Base-by-base conservation (phyloP, 2,888 invertebrate genomes). In the Villa cingulata region DNA sequence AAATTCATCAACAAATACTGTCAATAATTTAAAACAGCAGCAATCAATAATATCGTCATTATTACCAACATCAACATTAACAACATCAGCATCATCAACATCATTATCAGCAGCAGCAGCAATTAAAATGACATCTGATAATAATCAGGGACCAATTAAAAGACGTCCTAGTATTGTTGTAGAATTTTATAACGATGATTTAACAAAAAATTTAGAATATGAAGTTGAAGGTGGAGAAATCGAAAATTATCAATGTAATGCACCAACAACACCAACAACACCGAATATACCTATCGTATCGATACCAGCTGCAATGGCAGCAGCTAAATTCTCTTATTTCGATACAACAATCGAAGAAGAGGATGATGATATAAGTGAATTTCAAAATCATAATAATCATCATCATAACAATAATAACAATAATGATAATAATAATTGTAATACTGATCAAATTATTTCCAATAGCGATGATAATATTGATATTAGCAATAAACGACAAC, bases 291-390 rank as follows among this genome's bases (percentile, higher is more conserved):
- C 41, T 2, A 9, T 37, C 2, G 23, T 23, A 23, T 23, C 23
- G 4, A 6, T 23, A 23, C 23, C 23, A 7, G 37, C 37, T 14
- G 42, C 37, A 6, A n/a, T 46, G 2, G 29, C 12, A 12, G 29
- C 29, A 12, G 29, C 29, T 1, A 32, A 32, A 36, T 36, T n/a
- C 7, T 41, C 40, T 1, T 49, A 43, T 17, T 49, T 49, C 18
- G 43, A 47, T 17, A 47, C 43, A 34, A 47, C 47, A 16, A 47
- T 47, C 9, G 49, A 46, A 10, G 49, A 49, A 16, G 46, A 49
- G 15, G 42, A 37, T n/a, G 27, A 18, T 3, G 41, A 42, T 18
- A n/a, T n/a, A n/a, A 42, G 42, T n/a, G 42, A 23, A 37, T 12
- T 10, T 6, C 14, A 19, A 14, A 18, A 18, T 19, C 2, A 5